phyloP scores from a whole-genome alignment of 1,140 invertebrate species.

The Psilanteris sp. region DNA sequence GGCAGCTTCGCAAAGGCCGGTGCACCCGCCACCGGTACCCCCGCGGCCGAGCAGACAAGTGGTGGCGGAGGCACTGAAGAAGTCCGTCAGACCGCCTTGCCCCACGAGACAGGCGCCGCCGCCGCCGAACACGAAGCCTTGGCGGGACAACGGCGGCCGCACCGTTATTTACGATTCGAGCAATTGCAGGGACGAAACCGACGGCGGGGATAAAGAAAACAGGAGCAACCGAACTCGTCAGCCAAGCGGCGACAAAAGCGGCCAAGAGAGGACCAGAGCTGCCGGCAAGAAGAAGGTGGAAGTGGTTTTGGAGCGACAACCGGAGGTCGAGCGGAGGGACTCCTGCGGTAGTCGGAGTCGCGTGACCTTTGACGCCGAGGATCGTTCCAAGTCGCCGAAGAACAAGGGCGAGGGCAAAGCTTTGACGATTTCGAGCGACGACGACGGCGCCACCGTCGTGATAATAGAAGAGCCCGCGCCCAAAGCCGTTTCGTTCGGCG shows the following conservation, averaged over 20 bases:
- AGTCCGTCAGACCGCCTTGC: constrained; percentile 80
- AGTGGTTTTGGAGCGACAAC: constrained; percentile 4
- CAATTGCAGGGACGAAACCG: constrained; percentile 29
- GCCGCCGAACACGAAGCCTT: constrained; percentile 77
- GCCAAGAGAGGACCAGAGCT: neutral
- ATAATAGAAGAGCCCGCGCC: constrained; percentile 71
- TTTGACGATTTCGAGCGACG: constrained; percentile 64
- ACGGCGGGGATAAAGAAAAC: constrained; percentile 57
- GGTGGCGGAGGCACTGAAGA: constrained; percentile 85
- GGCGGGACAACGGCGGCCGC: constrained; percentile 67
- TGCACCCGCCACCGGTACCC: constrained; percentile 86
- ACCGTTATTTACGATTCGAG: constrained; percentile 60
- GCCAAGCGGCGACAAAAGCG: neutral
- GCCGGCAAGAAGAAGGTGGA: constrained; percentile 27
- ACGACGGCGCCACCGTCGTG: constrained; percentile 71
- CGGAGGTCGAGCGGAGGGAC: constrained; percentile 8
- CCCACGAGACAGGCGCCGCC: constrained; percentile 78
- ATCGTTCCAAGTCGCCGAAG: constrained; percentile 18
- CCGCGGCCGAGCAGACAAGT: constrained; percentile 85
- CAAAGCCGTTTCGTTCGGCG: constrained; percentile 56
- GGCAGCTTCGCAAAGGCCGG: constrained; percentile 72
- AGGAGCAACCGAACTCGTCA: neutral
- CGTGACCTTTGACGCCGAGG: constrained; percentile 25
- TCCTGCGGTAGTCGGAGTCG: constrained; percentile 4
- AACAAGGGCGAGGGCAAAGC: constrained; percentile 25